Conservation (phyloP, 2,888 invertebrate species). For the Campopleginae sp. region DNA sequence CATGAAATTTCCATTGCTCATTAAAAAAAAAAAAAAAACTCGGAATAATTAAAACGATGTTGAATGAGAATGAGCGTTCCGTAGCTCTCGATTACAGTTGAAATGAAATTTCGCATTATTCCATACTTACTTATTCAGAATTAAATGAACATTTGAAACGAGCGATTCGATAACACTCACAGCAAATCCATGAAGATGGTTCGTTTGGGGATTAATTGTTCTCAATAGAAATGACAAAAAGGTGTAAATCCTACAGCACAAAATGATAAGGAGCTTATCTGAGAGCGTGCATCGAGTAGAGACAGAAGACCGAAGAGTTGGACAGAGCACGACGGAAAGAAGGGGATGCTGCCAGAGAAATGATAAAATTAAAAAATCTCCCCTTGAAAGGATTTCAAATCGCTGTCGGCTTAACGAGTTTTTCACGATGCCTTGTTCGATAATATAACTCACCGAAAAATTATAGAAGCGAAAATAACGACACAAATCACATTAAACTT, state of each 20-base stretch:
- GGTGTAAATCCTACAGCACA: neutral
- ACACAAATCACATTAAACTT: neutral
- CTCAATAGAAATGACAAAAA: neutral
- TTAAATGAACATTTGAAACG: neutral
- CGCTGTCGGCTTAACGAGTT: neutral
- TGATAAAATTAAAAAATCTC: slow-evolving; percentile 6
- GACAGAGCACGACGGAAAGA: neutral
- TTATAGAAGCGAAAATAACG: neutral
- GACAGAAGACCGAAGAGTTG: neutral
- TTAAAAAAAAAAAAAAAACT: neutral
- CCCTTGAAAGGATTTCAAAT: slow-evolving; percentile 2
- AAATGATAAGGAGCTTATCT: neutral
- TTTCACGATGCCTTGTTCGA: neutral
- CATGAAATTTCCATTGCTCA: neutral
- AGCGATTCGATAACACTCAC: neutral
- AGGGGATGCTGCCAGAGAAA: no score
- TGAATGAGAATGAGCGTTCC: neutral
- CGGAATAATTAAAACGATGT: neutral
- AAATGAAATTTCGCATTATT: neutral
- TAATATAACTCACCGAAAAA: neutral
- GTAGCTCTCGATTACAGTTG: neutral
- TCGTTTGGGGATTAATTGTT: neutral
- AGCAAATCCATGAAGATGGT: neutral
- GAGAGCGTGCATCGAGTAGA: neutral
- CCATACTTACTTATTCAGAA: neutral